Base-by-base conservation (phyloP, 2,888 invertebrate species). In the Gisinianus flammeolus region DNA sequence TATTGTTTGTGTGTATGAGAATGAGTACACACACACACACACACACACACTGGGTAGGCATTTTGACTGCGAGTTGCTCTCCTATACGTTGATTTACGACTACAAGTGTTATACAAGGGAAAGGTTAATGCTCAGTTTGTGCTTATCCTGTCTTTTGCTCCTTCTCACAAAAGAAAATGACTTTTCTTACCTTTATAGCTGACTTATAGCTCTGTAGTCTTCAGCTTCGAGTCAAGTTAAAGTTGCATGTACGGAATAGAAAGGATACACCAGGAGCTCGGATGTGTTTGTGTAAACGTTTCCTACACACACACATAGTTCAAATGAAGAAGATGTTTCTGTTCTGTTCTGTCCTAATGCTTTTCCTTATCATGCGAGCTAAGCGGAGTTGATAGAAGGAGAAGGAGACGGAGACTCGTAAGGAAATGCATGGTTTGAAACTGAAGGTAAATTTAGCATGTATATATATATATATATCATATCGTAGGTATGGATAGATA, bases 121-220 rank as follows among this genome's bases (percentile, higher is more conserved):
- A 67, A 67, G 67, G 62, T 62, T 62, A 62, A 62, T 62, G 22
- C 26, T 58, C n/a, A n/a, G n/a, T 44, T 44, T 44, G 16, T 44
- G 12, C 12, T 16, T 44, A 44, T 44, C 44, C 5, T 44, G 16
- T 44, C 44, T 44, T 6, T 44, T n/a, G n/a, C 44, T 44, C 44
- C n/a, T 44, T 5, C 35, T 44, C 44, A 44, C 44, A 44, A 44
- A 44, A 44, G 44, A 44, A 44, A 44, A 44, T 44, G 44, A 44
- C 16, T 44, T 6, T 19, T 44, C 44, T 44, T 44, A 16, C 6
- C 44, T 44, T 12, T 5, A n/a, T n/a, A n/a, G n/a, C 6, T 8
- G 35, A 35, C 35, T 5, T 8, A 12, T 8, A 35, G 5, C 35
- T 35, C 12, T 35, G 35, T 35, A 35, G 44, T 6, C 12, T 19